Percentiles rank a stretch among this genome's conserved stretches.
Evolutionary conservation across 2,797 vertebrate species (phyloP).

Genomic region (Percopsis omiscomaycus): DNA sequence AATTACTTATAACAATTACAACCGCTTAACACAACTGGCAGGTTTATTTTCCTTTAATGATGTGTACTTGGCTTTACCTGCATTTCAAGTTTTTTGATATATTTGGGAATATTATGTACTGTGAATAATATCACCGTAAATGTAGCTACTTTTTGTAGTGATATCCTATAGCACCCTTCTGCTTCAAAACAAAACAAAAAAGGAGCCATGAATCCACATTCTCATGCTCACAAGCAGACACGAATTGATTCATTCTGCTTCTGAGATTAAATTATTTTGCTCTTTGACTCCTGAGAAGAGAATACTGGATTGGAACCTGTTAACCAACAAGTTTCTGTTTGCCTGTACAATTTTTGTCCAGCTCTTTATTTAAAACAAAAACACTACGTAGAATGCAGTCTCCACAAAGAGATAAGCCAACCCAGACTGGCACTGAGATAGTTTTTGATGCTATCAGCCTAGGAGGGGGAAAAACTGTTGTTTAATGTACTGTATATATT

Average conservation of each 20-base stretch:
- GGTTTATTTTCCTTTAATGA: not conserved
- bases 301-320: conserved; percentile 20
- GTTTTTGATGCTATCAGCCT: too few relatives aligned
- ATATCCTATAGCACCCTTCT: conserved; percentile 9
- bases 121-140: not conserved
- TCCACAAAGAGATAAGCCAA: conserved; percentile 32
- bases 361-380: conserved; percentile 56
- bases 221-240: conserved; percentile 27
- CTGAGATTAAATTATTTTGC: conserved; percentile 59
- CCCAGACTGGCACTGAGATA: conserved; percentile 14
- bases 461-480: not conserved
- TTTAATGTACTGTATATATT: conserved; percentile 43
- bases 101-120: not conserved
- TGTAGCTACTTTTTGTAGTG: too few relatives aligned
- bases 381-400: conserved; percentile 34
- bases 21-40: not conserved
- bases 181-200: conserved; percentile 18
- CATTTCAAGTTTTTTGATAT: not conserved
- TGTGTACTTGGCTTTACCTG: not conserved
- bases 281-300: conserved; percentile 51
- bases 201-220: conserved; percentile 36
- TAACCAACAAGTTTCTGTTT: conserved; percentile 63
- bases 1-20: too few relatives aligned
- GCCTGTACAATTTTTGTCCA: conserved; percentile 59
- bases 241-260: conserved; percentile 23